Conservation (phyloP, 2,888 invertebrate species). For the Adelphocoris suturalis region DNA sequence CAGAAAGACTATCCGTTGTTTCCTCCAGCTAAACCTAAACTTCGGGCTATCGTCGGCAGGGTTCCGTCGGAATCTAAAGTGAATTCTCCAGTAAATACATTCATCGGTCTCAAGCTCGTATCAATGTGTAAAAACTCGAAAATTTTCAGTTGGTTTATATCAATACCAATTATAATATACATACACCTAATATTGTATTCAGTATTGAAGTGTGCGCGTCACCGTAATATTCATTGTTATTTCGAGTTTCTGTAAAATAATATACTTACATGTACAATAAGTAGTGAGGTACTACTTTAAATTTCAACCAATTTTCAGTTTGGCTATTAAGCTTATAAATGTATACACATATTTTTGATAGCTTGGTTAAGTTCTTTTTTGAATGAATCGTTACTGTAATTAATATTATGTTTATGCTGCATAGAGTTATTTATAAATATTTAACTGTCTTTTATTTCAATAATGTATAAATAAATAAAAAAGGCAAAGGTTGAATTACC, state of each 20-base stretch:
- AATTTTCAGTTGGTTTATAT: neutral
- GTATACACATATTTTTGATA: slow-evolving; percentile 70
- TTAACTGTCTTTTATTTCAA: slow-evolving; percentile 60
- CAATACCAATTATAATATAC: no score
- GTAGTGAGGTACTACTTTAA: neutral
- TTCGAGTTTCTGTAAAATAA: slow-evolving; percentile 18
- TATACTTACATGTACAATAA: neutral
- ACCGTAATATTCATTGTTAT: neutral
- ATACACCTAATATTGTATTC: no score
- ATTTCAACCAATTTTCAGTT: slow-evolving; percentile 4
- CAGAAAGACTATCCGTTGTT: no score
- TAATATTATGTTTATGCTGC: slow-evolving; percentile 53
- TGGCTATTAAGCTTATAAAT: slow-evolving; percentile 54
- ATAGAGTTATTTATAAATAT: slow-evolving; percentile 67
- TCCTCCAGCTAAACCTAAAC: neutral
- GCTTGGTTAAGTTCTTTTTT: slow-evolving; percentile 55
- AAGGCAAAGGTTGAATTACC: neutral
- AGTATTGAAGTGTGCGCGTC: neutral
- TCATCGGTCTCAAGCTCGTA: neutral
- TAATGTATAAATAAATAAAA: slow-evolving; percentile 66
- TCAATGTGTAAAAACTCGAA: neutral
- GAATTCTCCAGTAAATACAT: neutral
- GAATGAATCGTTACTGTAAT: slow-evolving; percentile 41
- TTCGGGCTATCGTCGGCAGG: neutral
- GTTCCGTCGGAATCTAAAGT: neutral